phyloP scores from a whole-genome alignment of 2,113 vertebrate genomes.

The Nicator chloris region DNA sequence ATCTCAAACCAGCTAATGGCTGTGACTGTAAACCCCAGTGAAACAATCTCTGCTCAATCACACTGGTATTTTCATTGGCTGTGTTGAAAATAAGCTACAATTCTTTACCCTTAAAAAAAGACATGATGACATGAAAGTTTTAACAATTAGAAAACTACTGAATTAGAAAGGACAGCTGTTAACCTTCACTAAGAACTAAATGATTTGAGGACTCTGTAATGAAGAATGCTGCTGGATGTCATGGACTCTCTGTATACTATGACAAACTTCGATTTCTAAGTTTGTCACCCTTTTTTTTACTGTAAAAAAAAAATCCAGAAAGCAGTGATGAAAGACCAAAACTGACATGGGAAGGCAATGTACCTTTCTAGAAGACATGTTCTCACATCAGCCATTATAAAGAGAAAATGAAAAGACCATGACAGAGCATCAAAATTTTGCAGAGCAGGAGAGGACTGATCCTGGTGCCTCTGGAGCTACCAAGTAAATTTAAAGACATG shows the following conservation, averaged over 20 bases:
- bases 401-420: background rate
- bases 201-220: background rate
- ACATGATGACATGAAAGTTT: background rate
- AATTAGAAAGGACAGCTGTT: background rate
- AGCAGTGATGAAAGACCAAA: background rate
- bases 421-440: background rate
- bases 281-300: background rate
- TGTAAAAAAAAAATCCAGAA: background rate
- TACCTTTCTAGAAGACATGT: background rate
- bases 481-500: background rate
- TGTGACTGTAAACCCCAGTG: background rate
- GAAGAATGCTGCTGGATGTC: background rate
- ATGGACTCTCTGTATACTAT: background rate
- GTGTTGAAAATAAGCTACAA: background rate
- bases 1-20: background rate
- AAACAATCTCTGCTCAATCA: background rate
- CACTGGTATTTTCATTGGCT: background rate
- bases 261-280: background rate
- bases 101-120: background rate
- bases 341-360: background rate
- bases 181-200: background rate
- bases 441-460: background rate
- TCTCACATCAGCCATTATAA: background rate
- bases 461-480: background rate
- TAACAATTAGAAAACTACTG: background rate